phyloP scores from a whole-genome alignment of 2,797 vertebrate genomes.

The Coregonus ussuriensis region DNA sequence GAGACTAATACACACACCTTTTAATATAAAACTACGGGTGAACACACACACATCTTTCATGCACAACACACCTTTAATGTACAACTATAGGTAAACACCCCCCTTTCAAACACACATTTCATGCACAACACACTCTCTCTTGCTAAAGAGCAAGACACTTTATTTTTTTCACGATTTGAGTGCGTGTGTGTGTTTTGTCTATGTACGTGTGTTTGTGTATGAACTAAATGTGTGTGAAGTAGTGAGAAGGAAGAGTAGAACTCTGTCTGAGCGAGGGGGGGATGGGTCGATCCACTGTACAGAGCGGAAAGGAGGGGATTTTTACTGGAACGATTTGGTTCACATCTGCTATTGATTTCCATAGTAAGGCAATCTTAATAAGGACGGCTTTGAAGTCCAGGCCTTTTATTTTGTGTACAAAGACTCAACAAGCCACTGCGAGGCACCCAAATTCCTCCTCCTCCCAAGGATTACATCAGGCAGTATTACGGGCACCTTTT shows the following conservation, averaged over 20 bases:
- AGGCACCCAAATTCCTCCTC: constrained; percentile 78
- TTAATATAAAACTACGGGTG: not conserved
- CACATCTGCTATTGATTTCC: constrained; percentile 92
- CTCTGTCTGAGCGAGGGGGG: constrained; percentile 21
- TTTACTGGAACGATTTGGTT: constrained; percentile 65
- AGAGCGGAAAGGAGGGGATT: constrained; percentile 44
- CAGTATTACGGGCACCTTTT: constrained; percentile 34
- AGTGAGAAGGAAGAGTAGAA: constrained; percentile 41
- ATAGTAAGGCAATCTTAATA: constrained; percentile 87
- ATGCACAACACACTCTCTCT: no score
- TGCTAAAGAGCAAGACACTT: no score
- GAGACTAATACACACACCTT: not conserved
- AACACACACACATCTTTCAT: not conserved
- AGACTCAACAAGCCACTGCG: constrained; percentile 74
- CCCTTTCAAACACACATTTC: not conserved
- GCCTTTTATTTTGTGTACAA: constrained; percentile 87
- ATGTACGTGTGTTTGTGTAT: not conserved
- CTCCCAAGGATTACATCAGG: constrained; percentile 80
- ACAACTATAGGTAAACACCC: no score
- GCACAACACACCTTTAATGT: not conserved
- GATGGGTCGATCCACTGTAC: constrained; percentile 39
- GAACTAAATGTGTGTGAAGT: not conserved
- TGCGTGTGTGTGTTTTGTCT: not conserved
- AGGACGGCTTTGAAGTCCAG: constrained; percentile 87
- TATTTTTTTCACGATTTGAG: no score